A percentile compares a stretch with the other conserved stretches of the same genome.
These are phyloP conservation scores for Heliothis subflexa DNA, from an alignment of 1,140 invertebrate species.

Conservation along the genomic window DNA sequence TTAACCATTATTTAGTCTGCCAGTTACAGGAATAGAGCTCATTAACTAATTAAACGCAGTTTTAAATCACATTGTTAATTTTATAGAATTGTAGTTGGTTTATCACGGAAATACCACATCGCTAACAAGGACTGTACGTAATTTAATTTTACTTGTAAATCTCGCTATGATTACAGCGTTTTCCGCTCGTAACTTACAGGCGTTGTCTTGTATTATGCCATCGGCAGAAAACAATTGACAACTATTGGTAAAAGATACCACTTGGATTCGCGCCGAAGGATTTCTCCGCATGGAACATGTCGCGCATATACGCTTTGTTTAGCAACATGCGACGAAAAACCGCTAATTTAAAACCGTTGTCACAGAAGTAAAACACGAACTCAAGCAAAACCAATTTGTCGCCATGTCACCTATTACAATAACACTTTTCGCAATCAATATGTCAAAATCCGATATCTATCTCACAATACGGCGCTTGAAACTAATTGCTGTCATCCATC, in stretches of 20 bases:
- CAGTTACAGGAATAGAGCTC: slow-evolving; percentile 23
- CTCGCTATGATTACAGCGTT: neutral
- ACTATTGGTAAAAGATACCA: too few species aligned
- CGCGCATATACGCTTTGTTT: too few species aligned
- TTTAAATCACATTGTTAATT: slow-evolving; percentile 10
- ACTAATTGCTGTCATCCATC: slow-evolving; percentile 30
- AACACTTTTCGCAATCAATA: slow-evolving; percentile 13
- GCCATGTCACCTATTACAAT: neutral
- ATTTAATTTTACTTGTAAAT: neutral
- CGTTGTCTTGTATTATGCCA: too few species aligned
- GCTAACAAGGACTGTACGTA: neutral
- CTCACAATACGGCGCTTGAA: slow-evolving; percentile 22
- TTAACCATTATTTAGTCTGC: slow-evolving; percentile 30
- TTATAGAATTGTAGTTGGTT: neutral
- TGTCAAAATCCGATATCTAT: slow-evolving; percentile 19
- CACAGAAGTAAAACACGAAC: neutral
- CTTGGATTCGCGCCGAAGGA: too few species aligned
- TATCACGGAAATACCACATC: neutral
- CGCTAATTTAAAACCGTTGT: neutral
- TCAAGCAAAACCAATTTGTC: neutral
- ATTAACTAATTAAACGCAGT: neutral
- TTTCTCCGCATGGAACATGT: too few species aligned
- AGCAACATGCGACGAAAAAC: too few species aligned
- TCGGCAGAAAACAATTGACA: too few species aligned
- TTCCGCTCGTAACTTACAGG: too few species aligned